A percentile compares a stretch with the other conserved stretches of the same genome.
These are phyloP conservation scores for Dendroctonus ponderosae DNA, from an alignment of 1,140 invertebrate genomes.

Conservation along the genomic window DNA sequence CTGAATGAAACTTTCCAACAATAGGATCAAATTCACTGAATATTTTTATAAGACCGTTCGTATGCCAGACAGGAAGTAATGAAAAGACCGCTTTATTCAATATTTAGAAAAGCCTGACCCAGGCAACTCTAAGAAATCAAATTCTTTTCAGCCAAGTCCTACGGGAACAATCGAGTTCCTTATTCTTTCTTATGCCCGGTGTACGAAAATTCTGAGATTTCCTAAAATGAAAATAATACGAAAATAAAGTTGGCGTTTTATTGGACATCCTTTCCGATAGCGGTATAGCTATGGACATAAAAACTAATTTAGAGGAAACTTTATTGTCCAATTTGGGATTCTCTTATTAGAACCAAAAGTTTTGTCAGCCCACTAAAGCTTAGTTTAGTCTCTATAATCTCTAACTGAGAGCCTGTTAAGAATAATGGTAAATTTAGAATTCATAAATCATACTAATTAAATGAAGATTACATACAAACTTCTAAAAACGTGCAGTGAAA, in stretches of 20 bases:
- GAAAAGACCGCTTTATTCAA: conserved; percentile 24
- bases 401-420: too few species aligned
- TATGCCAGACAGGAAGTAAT: conserved; percentile 4
- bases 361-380: too few species aligned
- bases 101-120: conserved; percentile 19
- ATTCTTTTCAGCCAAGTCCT: conserved; percentile 19
- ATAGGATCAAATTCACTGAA: not conserved
- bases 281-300: conserved; percentile 8
- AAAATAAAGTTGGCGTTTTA: conserved; percentile 18
- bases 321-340: conserved; percentile 11
- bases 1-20: conserved; percentile 7
- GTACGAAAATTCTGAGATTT: conserved; percentile 20
- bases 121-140: conserved; percentile 21
- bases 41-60: conserved; percentile 15
- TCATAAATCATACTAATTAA: too few species aligned
- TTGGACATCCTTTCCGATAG: conserved; percentile 17
- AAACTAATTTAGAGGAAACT: conserved; percentile 13
- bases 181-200: conserved; percentile 14
- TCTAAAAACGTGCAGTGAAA: too few species aligned
- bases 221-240: conserved; percentile 27
- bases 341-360: too few species aligned
- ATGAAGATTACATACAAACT: too few species aligned
- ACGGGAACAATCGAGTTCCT: conserved; percentile 23
- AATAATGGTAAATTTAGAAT: too few species aligned
- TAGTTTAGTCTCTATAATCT: too few species aligned